Conservation (phyloP, 2,113 vertebrate genomes). For the Arvicanthis niloticus region DNA sequence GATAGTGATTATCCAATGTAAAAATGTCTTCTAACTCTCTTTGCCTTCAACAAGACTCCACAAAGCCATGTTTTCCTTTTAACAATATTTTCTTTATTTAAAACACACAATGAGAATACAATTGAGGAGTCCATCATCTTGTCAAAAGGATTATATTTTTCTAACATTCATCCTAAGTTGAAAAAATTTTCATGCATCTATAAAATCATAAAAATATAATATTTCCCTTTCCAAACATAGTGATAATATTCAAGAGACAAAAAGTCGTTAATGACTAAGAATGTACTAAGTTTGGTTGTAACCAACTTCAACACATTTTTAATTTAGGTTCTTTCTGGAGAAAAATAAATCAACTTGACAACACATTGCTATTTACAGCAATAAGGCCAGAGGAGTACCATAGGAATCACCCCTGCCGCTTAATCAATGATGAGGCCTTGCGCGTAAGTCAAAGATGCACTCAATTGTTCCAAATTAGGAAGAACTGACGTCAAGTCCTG, state of each 20-base stretch:
- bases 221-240: constrained; percentile 68
- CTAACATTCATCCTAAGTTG: constrained; percentile 14
- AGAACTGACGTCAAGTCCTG: constrained; percentile 86
- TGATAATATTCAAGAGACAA: constrained; percentile 71
- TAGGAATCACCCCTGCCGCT: constrained; percentile 86
- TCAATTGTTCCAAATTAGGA: constrained; percentile 87
- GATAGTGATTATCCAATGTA: constrained; percentile 13
- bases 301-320: constrained; percentile 36
- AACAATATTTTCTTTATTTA: constrained; percentile 66
- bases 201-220: constrained; percentile 26
- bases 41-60: background rate
- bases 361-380: constrained; percentile 83
- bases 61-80: constrained; percentile 59
- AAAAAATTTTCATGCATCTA: background rate
- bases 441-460: constrained; percentile 83
- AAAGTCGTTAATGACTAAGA: background rate
- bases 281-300: constrained; percentile 39
- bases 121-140: constrained; percentile 64
- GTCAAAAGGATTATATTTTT: constrained; percentile 30
- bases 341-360: constrained; percentile 57
- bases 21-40: background rate
- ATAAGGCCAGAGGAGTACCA: constrained; percentile 80
- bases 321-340: constrained; percentile 64
- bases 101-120: constrained; percentile 73
- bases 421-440: constrained; percentile 86